These are phyloP conservation scores for Oncorhynchus keta DNA, from an alignment of 2,113 vertebrate genomes.

Conservation along the genomic window DNA sequence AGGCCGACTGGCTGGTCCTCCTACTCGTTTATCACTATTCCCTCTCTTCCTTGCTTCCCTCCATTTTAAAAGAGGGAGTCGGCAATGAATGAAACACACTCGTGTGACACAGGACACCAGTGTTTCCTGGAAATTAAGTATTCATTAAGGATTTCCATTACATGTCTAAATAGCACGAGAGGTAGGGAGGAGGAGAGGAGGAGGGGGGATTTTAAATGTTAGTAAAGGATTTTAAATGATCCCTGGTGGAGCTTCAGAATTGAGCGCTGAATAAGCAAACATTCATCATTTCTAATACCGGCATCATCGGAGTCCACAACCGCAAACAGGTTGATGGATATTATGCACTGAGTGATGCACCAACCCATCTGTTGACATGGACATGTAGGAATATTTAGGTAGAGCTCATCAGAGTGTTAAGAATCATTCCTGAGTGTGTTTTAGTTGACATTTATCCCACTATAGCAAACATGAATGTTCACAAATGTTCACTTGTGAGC, in stretches of 20 bases:
- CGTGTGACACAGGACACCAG: conserved; percentile 62
- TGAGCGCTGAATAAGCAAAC: conserved; percentile 1
- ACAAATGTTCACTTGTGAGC: too few species aligned
- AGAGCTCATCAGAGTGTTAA: background rate
- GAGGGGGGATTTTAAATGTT: conserved; percentile 23
- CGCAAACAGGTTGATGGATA: conserved; percentile 11
- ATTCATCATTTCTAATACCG: conserved; percentile 23
- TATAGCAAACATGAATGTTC: too few species aligned
- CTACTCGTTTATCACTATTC: too few species aligned
- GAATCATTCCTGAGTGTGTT: background rate
- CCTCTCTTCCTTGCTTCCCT: background rate
- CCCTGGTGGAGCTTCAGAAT: conserved; percentile 7
- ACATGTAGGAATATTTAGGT: background rate
- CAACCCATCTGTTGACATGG: background rate
- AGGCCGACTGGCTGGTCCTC: too few species aligned
- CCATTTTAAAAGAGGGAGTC: conserved; percentile 51
- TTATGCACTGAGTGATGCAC: background rate
- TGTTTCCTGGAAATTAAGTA: conserved; percentile 67
- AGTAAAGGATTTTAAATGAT: conserved; percentile 25
- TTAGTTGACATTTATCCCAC: background rate
- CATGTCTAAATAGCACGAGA: conserved; percentile 52
- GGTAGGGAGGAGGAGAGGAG: conserved; percentile 8
- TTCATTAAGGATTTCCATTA: conserved; percentile 60
- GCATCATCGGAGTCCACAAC: conserved; percentile 15
- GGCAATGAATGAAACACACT: conserved; percentile 69